Percentiles rank a stretch among this genome's conserved stretches.
These are phyloP conservation scores for Tetraneura akinire DNA, from an alignment of 1,140 invertebrate species.

Conservation along the genomic window DNA sequence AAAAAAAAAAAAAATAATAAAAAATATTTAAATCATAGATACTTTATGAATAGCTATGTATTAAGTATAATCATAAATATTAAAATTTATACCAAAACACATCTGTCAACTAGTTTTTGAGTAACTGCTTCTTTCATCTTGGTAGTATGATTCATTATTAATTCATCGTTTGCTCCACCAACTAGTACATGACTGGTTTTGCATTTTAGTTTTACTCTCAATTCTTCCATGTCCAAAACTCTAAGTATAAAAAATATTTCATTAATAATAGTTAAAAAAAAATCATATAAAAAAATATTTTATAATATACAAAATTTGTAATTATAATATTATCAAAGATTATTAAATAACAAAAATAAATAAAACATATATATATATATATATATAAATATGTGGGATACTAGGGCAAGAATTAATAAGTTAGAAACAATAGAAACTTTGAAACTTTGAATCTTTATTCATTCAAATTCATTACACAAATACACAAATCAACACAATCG, in stretches of 20 bases:
- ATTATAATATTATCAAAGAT: too few species aligned
- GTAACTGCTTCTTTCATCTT: conserved; percentile 40
- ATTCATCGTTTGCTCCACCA: conserved; percentile 40
- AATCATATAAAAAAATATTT: too few species aligned
- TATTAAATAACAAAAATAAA: too few species aligned
- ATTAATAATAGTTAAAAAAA: conserved; percentile 30
- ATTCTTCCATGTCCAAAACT: conserved; percentile 41
- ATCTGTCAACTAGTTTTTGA: conserved; percentile 46
- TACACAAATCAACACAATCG: too few species aligned
- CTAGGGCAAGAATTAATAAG: too few species aligned
- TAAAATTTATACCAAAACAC: conserved; percentile 26
- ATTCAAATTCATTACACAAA: too few species aligned
- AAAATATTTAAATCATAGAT: too few species aligned
- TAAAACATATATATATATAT: too few species aligned
- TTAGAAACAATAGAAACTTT: too few species aligned
- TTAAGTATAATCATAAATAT: neutral
- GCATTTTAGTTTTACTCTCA: conserved; percentile 43
- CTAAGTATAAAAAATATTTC: neutral
- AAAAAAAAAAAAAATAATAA: neutral
- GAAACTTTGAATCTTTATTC: too few species aligned
- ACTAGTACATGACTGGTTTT: conserved; percentile 43
- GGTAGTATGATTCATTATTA: conserved; percentile 41
- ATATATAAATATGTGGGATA: too few species aligned
- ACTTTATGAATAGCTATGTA: neutral
- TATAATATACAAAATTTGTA: too few species aligned